phyloP scores from a whole-genome alignment of 2,888 invertebrate genomes.

The Lithophane socia region DNA sequence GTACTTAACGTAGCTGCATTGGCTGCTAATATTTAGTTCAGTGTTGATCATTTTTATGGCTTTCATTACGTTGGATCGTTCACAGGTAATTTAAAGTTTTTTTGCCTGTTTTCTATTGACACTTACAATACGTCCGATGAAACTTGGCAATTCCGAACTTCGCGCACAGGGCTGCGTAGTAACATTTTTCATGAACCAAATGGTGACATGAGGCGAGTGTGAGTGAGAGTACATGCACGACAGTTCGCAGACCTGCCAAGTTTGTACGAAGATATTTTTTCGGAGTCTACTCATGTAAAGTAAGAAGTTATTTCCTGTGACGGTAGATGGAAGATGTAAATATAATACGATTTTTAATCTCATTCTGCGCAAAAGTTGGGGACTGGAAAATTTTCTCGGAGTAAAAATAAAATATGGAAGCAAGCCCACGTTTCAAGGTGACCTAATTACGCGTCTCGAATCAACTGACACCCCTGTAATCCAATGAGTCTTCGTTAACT shows the following conservation, averaged over 20 bases:
- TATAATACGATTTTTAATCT: slow-evolving; percentile 55
- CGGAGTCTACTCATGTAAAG: slow-evolving; percentile 7
- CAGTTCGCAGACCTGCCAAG: no score
- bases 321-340: slow-evolving; percentile 38
- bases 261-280: neutral
- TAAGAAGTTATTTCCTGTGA: slow-evolving; percentile 27
- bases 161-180: no score
- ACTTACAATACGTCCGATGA: no score
- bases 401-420: slow-evolving; percentile 61
- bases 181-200: no score
- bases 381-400: slow-evolving; percentile 38
- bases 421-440: slow-evolving; percentile 65
- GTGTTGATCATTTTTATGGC: slow-evolving; percentile 9
- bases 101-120: neutral
- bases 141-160: no score
- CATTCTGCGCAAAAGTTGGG: slow-evolving; percentile 44
- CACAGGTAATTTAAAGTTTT: slow-evolving; percentile 20
- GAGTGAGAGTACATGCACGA: no score
- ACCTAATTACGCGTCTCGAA: slow-evolving; percentile 70
- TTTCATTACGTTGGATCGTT: slow-evolving; percentile 2
- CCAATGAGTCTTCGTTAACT: slow-evolving; percentile 67
- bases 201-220: no score
- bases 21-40: slow-evolving; percentile 27
- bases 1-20: slow-evolving; percentile 44
- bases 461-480: slow-evolving; percentile 69